A percentile compares a stretch with the other conserved stretches of the same genome.
These are phyloP conservation scores for Dreissena polymorpha DNA, from an alignment of 1,140 invertebrate species.

Conservation along the genomic window DNA sequence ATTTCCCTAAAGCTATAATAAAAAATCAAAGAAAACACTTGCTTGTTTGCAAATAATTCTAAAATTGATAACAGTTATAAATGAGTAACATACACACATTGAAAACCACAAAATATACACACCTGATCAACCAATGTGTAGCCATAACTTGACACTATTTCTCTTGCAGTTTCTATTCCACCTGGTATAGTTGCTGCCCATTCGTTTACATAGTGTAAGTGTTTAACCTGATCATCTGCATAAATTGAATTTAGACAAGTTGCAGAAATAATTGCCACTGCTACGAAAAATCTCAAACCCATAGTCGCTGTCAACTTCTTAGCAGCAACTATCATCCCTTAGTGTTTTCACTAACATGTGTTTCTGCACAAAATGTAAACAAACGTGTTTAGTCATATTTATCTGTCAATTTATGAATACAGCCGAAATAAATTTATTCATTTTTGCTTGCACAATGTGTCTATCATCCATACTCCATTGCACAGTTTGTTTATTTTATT, in stretches of 20 bases:
- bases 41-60: too few relatives aligned
- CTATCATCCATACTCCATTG: conserved; percentile 43
- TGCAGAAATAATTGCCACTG: not conserved
- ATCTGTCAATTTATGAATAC: not conserved
- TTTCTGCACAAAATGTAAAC: not conserved
- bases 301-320: conserved; percentile 15
- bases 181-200: conserved; percentile 43
- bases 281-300: not conserved
- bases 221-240: not conserved
- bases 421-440: too few relatives aligned
- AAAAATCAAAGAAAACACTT: too few relatives aligned
- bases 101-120: not conserved
- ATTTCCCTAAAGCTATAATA: too few relatives aligned
- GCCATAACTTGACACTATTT: conserved; percentile 35
- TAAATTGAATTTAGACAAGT: not conserved
- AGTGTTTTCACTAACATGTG: not conserved
- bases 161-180: conserved; percentile 17
- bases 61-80: too few relatives aligned
- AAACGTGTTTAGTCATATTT: not conserved
- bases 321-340: not conserved
- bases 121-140: conserved; percentile 39
- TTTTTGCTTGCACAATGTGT: not conserved
- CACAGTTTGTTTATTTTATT: not conserved
- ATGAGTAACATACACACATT: too few relatives aligned
- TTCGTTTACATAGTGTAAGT: conserved; percentile 44